phyloP scores from a whole-genome alignment of 2,888 invertebrate genomes.

The Chironomus tentans region DNA sequence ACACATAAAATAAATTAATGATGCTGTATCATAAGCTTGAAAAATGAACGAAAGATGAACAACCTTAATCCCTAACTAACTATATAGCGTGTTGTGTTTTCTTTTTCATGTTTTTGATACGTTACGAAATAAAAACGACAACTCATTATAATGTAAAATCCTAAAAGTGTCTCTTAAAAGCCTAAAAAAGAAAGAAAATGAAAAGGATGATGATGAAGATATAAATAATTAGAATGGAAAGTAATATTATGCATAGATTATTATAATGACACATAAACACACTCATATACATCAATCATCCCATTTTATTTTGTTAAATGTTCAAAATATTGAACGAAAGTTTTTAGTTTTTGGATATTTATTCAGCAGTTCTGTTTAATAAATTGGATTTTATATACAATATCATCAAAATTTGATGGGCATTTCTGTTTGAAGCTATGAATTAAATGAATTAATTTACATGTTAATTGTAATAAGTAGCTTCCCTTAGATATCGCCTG shows the following conservation, averaged over 20 bases:
- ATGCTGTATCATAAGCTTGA: background rate
- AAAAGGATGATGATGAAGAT: background rate
- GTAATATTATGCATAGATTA: background rate
- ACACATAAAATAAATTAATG: background rate
- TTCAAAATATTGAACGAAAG: no score
- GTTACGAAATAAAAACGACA: background rate
- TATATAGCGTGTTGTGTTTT: background rate
- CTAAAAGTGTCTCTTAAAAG: constrained; percentile 12
- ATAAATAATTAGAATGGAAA: background rate
- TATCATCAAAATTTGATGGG: no score
- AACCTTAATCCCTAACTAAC: background rate
- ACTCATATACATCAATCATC: background rate
- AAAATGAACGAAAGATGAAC: background rate
- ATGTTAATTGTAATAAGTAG: no score
- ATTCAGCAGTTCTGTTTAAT: no score
- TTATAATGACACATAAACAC: background rate
- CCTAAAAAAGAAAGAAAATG: background rate
- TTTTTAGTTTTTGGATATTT: no score
- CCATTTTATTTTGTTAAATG: no score
- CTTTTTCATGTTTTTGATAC: background rate
- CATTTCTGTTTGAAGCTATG: no score
- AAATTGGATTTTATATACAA: no score
- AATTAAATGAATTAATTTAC: no score
- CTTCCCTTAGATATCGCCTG: no score
- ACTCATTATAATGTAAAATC: constrained; percentile 1